Conservation (phyloP, 2,797 vertebrate species). For the Valencia hispanica region DNA sequence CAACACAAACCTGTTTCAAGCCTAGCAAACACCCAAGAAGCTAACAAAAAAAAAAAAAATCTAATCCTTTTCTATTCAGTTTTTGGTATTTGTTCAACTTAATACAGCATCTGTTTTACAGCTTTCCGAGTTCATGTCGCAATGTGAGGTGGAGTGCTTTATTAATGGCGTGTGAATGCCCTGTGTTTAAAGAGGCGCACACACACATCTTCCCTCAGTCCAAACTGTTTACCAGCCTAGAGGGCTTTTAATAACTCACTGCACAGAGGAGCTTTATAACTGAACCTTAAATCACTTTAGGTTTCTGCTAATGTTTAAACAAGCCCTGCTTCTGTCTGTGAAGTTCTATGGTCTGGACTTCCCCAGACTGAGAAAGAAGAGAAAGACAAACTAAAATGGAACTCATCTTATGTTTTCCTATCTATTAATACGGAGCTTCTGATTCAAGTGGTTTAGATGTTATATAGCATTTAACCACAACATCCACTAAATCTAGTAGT, state of each 20-base stretch:
- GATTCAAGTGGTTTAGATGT: conserved; percentile 42
- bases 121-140: conserved; percentile 14
- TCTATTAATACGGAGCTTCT: not conserved
- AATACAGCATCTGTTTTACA: conserved; percentile 6
- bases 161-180: conserved; percentile 28
- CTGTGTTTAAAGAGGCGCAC: conserved; percentile 41
- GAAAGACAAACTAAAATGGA: not conserved
- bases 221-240: conserved; percentile 57
- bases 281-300: conserved; percentile 60
- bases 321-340: conserved; percentile 8
- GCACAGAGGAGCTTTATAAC: conserved; percentile 53
- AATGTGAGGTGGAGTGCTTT: conserved; percentile 6
- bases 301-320: conserved; percentile 54
- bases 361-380: not conserved
- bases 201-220: conserved; percentile 42
- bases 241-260: conserved; percentile 59
- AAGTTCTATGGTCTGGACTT: conserved; percentile 13
- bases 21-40: not conserved
- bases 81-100: not conserved
- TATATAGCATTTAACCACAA: conserved; percentile 36
- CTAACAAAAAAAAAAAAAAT: not conserved
- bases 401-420: conserved; percentile 11
- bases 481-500: conserved; percentile 2
- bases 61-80: not conserved
- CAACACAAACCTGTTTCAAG: conserved; percentile 14